Conservation (phyloP, 2,888 invertebrate genomes). For the Drosophila fungiperda region DNA sequence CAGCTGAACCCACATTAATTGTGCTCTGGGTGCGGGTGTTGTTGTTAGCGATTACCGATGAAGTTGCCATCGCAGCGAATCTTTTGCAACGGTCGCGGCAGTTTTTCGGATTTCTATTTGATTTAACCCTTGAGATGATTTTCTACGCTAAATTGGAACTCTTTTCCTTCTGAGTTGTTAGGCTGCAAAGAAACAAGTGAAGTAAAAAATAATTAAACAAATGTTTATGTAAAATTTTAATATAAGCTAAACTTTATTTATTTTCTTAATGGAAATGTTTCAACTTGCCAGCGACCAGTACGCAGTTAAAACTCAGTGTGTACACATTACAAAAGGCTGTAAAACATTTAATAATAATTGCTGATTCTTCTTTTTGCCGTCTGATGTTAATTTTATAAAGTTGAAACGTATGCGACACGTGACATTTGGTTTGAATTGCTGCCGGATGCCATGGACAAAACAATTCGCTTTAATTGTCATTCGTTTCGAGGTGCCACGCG, state of each 20-base stretch:
- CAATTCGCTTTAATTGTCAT: conserved; percentile 66
- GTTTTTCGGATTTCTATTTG: conserved; percentile 53
- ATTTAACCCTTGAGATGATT: conserved; percentile 16
- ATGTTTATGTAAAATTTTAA: neutral
- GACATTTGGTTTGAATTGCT: conserved; percentile 43
- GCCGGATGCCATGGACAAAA: conserved; percentile 55
- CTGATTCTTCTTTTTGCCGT: conserved; percentile 4
- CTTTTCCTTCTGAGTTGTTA: neutral
- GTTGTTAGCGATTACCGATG: conserved; percentile 81
- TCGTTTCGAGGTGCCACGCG: conserved; percentile 46
- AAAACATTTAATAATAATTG: conserved; percentile 7
- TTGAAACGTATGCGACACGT: conserved; percentile 38
- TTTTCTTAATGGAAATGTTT: neutral
- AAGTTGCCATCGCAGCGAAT: conserved; percentile 84
- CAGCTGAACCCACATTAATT: conserved; percentile 76
- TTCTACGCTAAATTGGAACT: conserved; percentile 12
- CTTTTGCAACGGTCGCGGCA: conserved; percentile 58
- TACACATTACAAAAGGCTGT: conserved; percentile 3
- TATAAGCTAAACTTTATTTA: neutral
- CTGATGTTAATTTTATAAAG: neutral
- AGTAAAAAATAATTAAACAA: neutral
- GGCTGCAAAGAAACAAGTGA: conserved; percentile 5
- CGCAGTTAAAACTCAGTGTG: conserved; percentile 7
- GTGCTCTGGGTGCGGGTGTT: conserved; percentile 68
- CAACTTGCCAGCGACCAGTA: conserved; percentile 2